Base-by-base conservation (phyloP, 1,140 invertebrate species). In the Achroia grisella region DNA sequence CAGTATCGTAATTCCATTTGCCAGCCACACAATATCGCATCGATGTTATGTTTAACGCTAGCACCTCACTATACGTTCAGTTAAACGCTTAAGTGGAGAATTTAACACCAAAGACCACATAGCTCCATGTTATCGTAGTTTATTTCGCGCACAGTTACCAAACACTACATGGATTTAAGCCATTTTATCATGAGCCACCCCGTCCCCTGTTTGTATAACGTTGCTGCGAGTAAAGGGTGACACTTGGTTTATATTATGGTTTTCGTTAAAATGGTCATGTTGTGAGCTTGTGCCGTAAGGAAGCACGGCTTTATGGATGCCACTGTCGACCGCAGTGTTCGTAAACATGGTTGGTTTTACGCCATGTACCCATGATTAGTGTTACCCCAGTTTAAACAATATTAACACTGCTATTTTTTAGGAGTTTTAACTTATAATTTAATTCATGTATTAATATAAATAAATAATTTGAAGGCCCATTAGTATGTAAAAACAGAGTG, bases 251-350 rank as follows among this genome's bases (percentile, higher is more conserved):
- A 23, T 23, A 23, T 23, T 23, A 23, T 3, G 17, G 17, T 23
- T 23, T 23, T 23, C 17, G 6, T 6, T 23, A 23, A 23, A 23
- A 23, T 72, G 68, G 75, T 32, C 34, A 31, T 10, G 42, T 39
- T 44, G n/a, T n/a, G 48, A 43, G 59, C 58, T 62, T 49, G 59
- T 68, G 53, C 55, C 52, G 68, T 61, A 68, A 71, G 70, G 70
- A 71, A 66, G 66, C 61, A 60, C 48, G 66, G 60, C 62, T 75
- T 79, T 79, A 79, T 65, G 62, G 64, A 47, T 49, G 50, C 54
- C 50, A 59, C 60, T 59, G 64, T 14, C 54, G 54, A 73, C 70
- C 71, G 42, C 72, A 66, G 42, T 54, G 70, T 65, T 56, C 48
- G 68, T 62, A 52, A 59, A 53, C 52, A 55, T 40, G 51, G 47